These are phyloP conservation scores for Dromaius novaehollandiae DNA, from an alignment of 2,113 vertebrate species.

Conservation along the genomic window DNA sequence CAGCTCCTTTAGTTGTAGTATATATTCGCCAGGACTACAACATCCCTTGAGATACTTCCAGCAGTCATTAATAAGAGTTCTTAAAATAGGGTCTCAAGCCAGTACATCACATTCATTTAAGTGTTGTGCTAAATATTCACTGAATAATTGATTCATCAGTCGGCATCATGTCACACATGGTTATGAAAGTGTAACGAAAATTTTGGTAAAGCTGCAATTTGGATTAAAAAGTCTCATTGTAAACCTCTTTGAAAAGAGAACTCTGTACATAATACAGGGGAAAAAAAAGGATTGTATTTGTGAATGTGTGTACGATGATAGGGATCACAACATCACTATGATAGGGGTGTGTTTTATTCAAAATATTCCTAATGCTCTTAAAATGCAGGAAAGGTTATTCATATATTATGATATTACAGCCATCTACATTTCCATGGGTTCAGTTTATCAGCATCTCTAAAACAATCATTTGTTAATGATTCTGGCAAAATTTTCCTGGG, in stretches of 20 bases:
- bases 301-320: neutral
- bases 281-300: neutral
- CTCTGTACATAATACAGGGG: neutral
- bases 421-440: neutral
- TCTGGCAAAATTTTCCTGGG: neutral
- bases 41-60: slow-evolving; percentile 1
- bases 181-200: slow-evolving; percentile 25
- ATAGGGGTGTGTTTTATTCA: rapidly evolving
- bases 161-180: neutral
- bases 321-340: neutral
- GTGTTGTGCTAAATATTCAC: slow-evolving; percentile 23
- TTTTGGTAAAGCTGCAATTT: neutral
- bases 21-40: neutral
- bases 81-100: slow-evolving; percentile 32
- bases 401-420: neutral
- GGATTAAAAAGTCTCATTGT: neutral
- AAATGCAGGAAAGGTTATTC: neutral
- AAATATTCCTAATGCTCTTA: neutral
- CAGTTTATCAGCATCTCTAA: neutral
- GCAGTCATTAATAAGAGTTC: slow-evolving; percentile 14
- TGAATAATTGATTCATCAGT: slow-evolving; percentile 43
- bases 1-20: neutral
- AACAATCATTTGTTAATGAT: neutral
- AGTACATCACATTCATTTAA: slow-evolving; percentile 9
- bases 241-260: neutral